Evolutionary conservation across 2,888 invertebrate genomes (phyloP).

Genomic region (Oegoconia quadripuncta): DNA sequence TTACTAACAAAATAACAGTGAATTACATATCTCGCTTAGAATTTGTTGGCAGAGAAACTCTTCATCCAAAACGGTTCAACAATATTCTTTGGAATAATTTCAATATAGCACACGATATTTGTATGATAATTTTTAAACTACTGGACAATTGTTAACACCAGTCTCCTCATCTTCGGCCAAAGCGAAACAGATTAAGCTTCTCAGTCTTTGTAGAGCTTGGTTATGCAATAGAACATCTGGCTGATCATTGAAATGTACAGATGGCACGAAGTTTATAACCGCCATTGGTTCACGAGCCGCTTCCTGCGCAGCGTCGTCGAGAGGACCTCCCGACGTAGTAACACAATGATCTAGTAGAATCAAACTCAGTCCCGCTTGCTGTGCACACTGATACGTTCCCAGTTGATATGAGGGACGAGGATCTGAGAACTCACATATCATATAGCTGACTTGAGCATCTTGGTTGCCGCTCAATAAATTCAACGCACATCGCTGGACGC

Average conservation of each 20-base stretch:
- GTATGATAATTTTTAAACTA: conserved; percentile 29
- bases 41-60: too few relatives aligned
- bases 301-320: conserved; percentile 44
- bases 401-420: conserved; percentile 37
- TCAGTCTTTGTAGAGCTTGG: conserved; percentile 33
- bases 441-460: conserved; percentile 53
- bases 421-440: conserved; percentile 56
- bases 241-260: conserved; percentile 47
- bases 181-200: conserved; percentile 50
- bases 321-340: conserved; percentile 35
- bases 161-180: conserved; percentile 45
- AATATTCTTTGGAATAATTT: too few relatives aligned
- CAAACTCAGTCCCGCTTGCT: conserved; percentile 40
- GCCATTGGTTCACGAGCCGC: conserved; percentile 39
- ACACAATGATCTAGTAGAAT: conserved; percentile 52
- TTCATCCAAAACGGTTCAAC: too few relatives aligned
- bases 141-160: conserved; percentile 31
- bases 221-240: conserved; percentile 29
- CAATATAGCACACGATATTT: too few relatives aligned
- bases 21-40: too few relatives aligned
- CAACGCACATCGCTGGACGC: conserved; percentile 59
- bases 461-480: conserved; percentile 43
- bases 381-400: conserved; percentile 49
- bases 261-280: conserved; percentile 49
- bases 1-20: too few relatives aligned